Base-by-base conservation (phyloP, 2,888 invertebrate genomes). In the Mythimna impura region DNA sequence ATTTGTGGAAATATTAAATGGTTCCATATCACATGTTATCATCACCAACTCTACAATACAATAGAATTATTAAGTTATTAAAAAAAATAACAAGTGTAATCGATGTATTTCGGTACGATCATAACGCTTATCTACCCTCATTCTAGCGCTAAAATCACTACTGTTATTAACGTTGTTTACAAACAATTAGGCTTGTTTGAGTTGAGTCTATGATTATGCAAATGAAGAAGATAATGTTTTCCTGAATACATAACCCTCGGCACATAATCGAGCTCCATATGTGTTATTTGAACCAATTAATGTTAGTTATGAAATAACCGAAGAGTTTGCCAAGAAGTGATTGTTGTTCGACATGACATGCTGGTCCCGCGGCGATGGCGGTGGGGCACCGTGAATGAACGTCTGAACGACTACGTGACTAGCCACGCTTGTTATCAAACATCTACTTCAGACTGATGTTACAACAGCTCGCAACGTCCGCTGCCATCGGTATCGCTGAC, bases 391-490 rank as follows among this genome's bases (percentile, higher is more conserved):
- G 34, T 63, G 71, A 73, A 70, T 66, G 73, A 67, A 60, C 62
- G 78, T 40, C 76, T 66, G 73, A 67, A 60, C 62, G 78, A 47
- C 76, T 86, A 82, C 86, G 85, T 86, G 88, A 86, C 73, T 67
- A 73, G 64, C 66, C 75, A 70, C 67, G 67, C 70, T 55, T 47
- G 68, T 88, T 88, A 88, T 88, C 83, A 88, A 88, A 88, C 86
- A 88, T 86, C 74, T 77, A 76, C 77, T 54, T 71, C 72, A 76
- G 58, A 67, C 65, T 81, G 77, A 73, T 84, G 82, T 83, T 86
- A 84, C 83, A 74, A 82, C 81, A 87, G 76, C 62, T 68, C 70
- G 81, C 55, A 71, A 74, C 79, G 78, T 76, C 71, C 74, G 72
- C 54, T 76, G 74, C 77, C 63, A 68, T 72, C 58, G 66, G 63